These are phyloP conservation scores for Pangasianodon hypophthalmus DNA, from an alignment of 2,113 vertebrate species.

Conservation along the genomic window DNA sequence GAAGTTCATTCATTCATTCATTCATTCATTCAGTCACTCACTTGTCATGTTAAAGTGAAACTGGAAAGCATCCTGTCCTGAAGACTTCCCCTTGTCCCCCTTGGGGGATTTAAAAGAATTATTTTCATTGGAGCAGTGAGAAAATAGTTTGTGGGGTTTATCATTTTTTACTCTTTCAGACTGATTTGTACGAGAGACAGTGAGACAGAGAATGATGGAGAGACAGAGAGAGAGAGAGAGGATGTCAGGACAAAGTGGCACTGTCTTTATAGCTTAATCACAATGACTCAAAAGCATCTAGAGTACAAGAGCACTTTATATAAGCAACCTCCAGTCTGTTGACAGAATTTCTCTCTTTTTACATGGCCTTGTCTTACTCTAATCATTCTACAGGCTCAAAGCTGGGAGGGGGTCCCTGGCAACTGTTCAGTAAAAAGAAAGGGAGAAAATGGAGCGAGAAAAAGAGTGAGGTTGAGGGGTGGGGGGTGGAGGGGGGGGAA, in stretches of 20 bases:
- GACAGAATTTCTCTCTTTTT: conserved; percentile 25
- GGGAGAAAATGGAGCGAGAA: conserved; percentile 76
- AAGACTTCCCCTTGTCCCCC: background rate
- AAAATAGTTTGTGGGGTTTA: background rate
- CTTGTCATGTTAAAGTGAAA: background rate
- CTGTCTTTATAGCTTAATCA: conserved; percentile 19
- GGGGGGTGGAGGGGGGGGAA: conserved; percentile 63
- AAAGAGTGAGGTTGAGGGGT: background rate
- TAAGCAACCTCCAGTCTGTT: conserved; percentile 19
- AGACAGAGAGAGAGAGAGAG: background rate
- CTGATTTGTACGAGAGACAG: background rate
- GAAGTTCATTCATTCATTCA: background rate
- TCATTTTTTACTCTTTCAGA: background rate
- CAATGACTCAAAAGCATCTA: conserved; percentile 27
- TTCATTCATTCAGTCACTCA: too few species aligned
- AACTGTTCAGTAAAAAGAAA: conserved; percentile 92
- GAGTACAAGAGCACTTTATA: conserved; percentile 33
- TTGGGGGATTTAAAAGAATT: background rate
- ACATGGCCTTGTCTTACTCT: conserved; percentile 72
- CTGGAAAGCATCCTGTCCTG: background rate
- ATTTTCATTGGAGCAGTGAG: conserved; percentile 4
- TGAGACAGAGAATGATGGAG: background rate
- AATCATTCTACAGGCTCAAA: conserved; percentile 97
- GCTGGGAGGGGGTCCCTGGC: conserved; percentile 98
- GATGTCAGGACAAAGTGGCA: background rate